Evolutionary conservation across 2,797 vertebrate genomes (phyloP).

Genomic region (Choloepus didactylus): DNA sequence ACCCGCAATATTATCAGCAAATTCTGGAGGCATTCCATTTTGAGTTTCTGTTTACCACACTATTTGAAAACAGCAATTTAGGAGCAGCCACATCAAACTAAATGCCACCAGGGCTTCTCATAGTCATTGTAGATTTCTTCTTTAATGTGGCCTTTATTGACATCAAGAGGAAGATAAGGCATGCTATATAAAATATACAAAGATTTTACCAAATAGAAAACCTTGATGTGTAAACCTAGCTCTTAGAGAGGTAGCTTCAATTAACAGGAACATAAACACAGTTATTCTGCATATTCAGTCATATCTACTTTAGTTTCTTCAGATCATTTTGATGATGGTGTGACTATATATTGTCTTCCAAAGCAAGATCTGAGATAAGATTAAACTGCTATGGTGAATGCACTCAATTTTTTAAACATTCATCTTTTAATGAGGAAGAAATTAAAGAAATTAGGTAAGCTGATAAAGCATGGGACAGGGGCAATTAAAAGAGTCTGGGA

Average conservation of each 20-base stretch:
- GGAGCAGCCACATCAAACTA: background rate
- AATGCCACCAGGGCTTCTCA: conserved; percentile 20
- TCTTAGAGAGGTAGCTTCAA: background rate
- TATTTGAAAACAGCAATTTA: background rate
- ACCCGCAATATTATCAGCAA: background rate
- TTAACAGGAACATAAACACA: background rate
- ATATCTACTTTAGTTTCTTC: background rate
- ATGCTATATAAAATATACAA: background rate
- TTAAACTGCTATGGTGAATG: background rate
- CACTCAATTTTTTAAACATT: background rate
- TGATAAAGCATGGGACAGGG: background rate
- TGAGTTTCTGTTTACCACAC: background rate
- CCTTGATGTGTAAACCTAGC: background rate
- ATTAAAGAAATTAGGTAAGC: background rate
- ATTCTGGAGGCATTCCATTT: background rate
- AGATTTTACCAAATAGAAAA: background rate
- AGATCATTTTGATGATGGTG: background rate
- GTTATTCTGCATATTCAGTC: background rate
- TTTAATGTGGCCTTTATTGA: background rate
- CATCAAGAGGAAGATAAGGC: background rate
- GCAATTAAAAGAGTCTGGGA: background rate
- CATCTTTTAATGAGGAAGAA: background rate
- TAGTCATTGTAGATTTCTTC: background rate
- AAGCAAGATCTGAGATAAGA: background rate
- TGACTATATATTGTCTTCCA: background rate